Evolutionary conservation across 2,113 vertebrate species (phyloP).

Genomic region (Gasterosteus aculeatus): DNA sequence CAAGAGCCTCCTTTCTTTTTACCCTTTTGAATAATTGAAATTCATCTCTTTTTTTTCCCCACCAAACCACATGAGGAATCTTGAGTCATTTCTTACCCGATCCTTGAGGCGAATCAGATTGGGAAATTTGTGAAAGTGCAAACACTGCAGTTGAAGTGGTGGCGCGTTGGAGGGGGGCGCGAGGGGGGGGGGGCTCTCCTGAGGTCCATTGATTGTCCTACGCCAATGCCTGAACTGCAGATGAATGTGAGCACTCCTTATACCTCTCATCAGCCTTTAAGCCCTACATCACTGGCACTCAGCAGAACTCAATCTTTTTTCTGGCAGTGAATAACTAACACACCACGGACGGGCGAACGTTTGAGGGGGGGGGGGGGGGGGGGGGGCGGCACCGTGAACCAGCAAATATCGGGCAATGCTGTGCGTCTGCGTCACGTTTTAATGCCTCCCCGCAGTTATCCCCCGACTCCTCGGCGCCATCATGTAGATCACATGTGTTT

Average conservation of each 20-base stretch:
- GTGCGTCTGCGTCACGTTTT: constrained; percentile 38
- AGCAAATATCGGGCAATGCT: constrained; percentile 20
- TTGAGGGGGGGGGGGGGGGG: background rate
- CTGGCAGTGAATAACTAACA: constrained; percentile 24
- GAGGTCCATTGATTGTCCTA: constrained; percentile 38
- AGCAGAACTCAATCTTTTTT: constrained; percentile 19
- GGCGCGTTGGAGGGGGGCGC: background rate
- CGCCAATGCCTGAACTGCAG: constrained; percentile 22
- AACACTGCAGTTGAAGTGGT: constrained; percentile 61
- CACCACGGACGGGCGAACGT: constrained; percentile 19
- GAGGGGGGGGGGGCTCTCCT: constrained; percentile 8
- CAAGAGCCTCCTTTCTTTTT: constrained; percentile 60
- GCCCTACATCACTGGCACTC: constrained; percentile 31
- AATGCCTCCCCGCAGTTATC: constrained; percentile 53
- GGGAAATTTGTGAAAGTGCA: constrained; percentile 58
- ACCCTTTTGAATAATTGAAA: constrained; percentile 74
- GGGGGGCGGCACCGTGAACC: background rate
- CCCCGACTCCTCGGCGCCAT: constrained; percentile 61
- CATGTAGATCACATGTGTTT: constrained; percentile 76
- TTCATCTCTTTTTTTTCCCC: constrained; percentile 43
- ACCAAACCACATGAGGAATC: constrained; percentile 44
- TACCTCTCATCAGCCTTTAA: constrained; percentile 36
- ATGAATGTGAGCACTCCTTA: constrained; percentile 30
- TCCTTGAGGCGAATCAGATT: constrained; percentile 68
- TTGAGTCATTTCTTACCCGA: constrained; percentile 42